phyloP scores from a whole-genome alignment of 2,888 invertebrate genomes.

The Phengaris arion region DNA sequence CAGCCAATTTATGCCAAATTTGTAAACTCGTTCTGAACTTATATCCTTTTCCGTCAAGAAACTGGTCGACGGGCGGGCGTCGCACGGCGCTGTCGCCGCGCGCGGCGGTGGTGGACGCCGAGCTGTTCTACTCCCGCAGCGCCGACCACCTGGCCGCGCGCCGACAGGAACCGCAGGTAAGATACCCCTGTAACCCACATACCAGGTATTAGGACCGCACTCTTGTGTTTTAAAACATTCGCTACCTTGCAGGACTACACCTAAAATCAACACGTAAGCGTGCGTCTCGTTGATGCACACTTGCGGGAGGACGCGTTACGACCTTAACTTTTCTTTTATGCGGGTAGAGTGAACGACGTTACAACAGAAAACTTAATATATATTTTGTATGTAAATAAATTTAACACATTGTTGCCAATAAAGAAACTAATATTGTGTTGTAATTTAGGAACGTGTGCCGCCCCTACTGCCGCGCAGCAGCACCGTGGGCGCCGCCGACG shows the following conservation, averaged over 20 bases:
- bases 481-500: constrained; percentile 31
- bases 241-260: too few relatives aligned
- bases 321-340: too few relatives aligned
- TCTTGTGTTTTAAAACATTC: too few relatives aligned
- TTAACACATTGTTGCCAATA: not conserved
- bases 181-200: too few relatives aligned
- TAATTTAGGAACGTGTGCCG: constrained; percentile 56
- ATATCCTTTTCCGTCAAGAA: constrained; percentile 26
- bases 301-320: too few relatives aligned
- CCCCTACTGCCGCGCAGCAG: constrained; percentile 57
- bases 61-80: constrained; percentile 42
- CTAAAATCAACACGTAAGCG: too few relatives aligned
- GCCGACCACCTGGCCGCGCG: constrained; percentile 46
- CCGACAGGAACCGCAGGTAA: constrained; percentile 42
- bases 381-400: too few relatives aligned
- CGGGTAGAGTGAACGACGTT: too few relatives aligned
- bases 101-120: constrained; percentile 64
- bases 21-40: not conserved
- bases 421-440: not conserved
- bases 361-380: too few relatives aligned
- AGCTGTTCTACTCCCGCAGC: constrained; percentile 58
- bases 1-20: too few relatives aligned
- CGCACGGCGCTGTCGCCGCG: constrained; percentile 66
- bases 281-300: too few relatives aligned
- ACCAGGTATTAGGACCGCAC: too few relatives aligned